These are phyloP conservation scores for Arbacia lixula DNA, from an alignment of 53 echinoderm and acorn worm species.

Conservation along the genomic window DNA sequence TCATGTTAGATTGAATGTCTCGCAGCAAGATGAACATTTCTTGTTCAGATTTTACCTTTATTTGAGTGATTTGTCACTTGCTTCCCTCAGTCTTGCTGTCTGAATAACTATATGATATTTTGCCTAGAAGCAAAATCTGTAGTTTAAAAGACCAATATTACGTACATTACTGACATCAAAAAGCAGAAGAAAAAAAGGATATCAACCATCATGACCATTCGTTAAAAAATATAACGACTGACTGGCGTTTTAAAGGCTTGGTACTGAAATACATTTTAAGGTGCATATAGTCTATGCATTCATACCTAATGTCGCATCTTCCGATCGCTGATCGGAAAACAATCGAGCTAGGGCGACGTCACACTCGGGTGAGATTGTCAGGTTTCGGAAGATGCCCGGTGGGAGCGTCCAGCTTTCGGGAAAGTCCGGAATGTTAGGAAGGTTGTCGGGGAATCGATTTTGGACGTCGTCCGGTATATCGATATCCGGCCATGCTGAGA, in stretches of 20 bases:
- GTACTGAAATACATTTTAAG: neutral
- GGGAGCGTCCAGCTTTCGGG: conserved; percentile 7
- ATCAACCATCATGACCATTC: neutral
- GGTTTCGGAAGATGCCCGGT: conserved; percentile 1
- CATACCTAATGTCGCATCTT: conserved; percentile 18
- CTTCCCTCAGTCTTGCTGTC: too few relatives aligned
- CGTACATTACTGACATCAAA: too few relatives aligned
- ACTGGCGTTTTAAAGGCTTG: too few relatives aligned
- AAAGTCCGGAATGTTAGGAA: too few relatives aligned
- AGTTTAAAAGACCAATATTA: too few relatives aligned
- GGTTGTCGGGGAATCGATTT: neutral
- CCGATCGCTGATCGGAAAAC: conserved; percentile 8
- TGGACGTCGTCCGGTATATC: conserved; percentile 10
- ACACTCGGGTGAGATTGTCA: conserved; percentile 7
- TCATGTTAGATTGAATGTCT: too few relatives aligned
- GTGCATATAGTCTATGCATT: neutral
- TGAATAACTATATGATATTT: too few relatives aligned
- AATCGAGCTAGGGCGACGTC: conserved; percentile 5
- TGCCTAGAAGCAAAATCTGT: too few relatives aligned
- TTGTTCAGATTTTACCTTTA: too few relatives aligned
- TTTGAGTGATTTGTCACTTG: too few relatives aligned
- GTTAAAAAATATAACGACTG: too few relatives aligned
- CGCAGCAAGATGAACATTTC: too few relatives aligned
- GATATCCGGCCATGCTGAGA: conserved; percentile 6
- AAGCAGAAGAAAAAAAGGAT: neutral